phyloP scores from a whole-genome alignment of 2,797 vertebrate genomes.

The Heteromormyrus szaboi region DNA sequence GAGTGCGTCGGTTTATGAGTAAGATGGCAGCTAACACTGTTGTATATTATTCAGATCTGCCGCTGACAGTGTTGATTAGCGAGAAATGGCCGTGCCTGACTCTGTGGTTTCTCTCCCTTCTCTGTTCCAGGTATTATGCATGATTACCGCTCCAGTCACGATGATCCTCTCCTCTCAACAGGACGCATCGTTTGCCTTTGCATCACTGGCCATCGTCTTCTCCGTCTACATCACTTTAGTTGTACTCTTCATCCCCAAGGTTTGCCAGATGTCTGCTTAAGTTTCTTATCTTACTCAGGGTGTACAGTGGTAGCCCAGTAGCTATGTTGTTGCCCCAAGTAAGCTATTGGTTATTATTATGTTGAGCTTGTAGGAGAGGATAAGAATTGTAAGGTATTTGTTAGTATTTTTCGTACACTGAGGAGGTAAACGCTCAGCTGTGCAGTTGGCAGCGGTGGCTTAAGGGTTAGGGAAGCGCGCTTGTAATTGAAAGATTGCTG shows the following conservation, averaged over 20 bases:
- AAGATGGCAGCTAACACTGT: not conserved
- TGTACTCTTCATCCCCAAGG: slow-evolving; percentile 58
- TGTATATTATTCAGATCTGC: not conserved
- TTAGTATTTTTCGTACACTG: not conserved
- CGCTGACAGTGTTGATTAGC: not conserved
- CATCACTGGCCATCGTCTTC: slow-evolving; percentile 63
- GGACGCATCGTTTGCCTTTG: slow-evolving; percentile 63
- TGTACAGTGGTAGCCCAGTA: not conserved
- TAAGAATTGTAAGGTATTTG: not conserved
- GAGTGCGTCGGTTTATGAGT: not conserved
- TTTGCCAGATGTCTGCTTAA: not conserved
- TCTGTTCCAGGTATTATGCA: slow-evolving; percentile 54
- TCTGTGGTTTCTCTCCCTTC: not conserved
- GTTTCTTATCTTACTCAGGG: not conserved
- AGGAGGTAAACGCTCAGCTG: not conserved
- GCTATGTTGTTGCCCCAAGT: not conserved
- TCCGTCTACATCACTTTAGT: slow-evolving; percentile 69
- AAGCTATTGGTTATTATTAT: not conserved
- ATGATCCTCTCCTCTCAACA: slow-evolving; percentile 77
- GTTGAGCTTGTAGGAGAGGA: not conserved
- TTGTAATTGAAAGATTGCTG: not conserved
- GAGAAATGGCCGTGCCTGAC: not conserved
- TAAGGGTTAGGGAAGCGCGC: not conserved
- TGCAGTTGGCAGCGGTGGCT: not conserved
- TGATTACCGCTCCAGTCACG: slow-evolving; percentile 64